Base-by-base conservation (phyloP, 2,888 invertebrate species). In the Pristionchus arcanus region DNA sequence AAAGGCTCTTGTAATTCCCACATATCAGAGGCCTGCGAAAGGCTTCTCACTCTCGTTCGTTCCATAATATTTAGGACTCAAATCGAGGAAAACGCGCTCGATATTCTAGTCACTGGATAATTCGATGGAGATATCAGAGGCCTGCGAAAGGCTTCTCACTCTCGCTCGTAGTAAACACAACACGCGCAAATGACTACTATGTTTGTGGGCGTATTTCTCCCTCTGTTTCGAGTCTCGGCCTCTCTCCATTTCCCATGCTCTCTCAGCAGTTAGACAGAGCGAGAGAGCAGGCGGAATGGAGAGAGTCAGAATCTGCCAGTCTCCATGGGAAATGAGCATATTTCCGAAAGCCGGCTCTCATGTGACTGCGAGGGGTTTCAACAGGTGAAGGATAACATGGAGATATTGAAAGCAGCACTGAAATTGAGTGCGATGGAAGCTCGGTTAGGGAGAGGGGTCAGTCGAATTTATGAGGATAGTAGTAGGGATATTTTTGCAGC, bases 111-210 rank as follows among this genome's bases (percentile, higher is more conserved):
- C n/a, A n/a, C n/a, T n/a, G n/a, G n/a, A n/a, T n/a, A n/a, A n/a
- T n/a, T n/a, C n/a, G n/a, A n/a, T n/a, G n/a, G n/a, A n/a, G n/a
- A 68, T 68, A 68, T 28, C 31, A 68, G 68, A 68, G 68, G 63
- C 21, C 55, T 66, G 66, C 13, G 31, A 31, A 28, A 28, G 16
- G 68, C 28, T 68, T 68, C 68, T 68, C 68, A 31, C 68, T 13
- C 68, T 68, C 68, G n/a, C n/a, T n/a, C n/a, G 16, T 68, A 68
- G 68, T 68, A 68, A 68, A 68, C 68, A 68, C 28, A 34, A 31
- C 68, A n/a, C 63, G 63, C n/a, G n/a, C 25, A 63, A 63, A 63
- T 63, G 63, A n/a, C 63, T 63, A n/a, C 63, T 63, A 63, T 63
- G 63, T 63, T 63, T 63, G 63, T 25, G 63, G 63, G 63, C 63